Conservation (phyloP, 2,797 vertebrate species). For the Rhinophrynus dorsalis region DNA sequence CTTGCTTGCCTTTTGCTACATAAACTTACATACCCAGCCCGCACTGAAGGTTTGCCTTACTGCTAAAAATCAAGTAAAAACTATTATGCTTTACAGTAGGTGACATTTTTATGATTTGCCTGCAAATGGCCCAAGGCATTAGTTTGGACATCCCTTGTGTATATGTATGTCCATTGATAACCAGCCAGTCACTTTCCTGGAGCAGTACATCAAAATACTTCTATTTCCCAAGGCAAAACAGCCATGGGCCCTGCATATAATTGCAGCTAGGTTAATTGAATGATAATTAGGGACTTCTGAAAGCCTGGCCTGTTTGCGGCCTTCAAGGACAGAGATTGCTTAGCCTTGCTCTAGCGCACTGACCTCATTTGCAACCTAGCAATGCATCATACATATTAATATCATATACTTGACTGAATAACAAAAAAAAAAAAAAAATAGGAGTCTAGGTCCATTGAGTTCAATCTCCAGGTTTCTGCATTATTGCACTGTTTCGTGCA, state of each 20-base stretch:
- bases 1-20: no score
- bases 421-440: slow-evolving; percentile 9
- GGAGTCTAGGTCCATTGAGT: slow-evolving; percentile 19
- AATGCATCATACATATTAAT: slow-evolving; percentile 47
- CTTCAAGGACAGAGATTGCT: slow-evolving; percentile 25
- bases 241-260: neutral
- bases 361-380: slow-evolving; percentile 44
- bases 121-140: no score
- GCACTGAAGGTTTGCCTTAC: no score
- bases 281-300: slow-evolving; percentile 33
- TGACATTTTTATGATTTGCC: no score
- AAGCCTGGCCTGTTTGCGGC: slow-evolving; percentile 29
- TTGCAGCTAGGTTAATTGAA: slow-evolving; percentile 36
- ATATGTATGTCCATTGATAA: no score
- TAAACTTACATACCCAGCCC: no score
- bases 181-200: no score
- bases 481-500: slow-evolving; percentile 1
- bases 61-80: no score
- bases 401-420: slow-evolving; percentile 29
- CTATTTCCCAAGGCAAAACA: slow-evolving; percentile 1
- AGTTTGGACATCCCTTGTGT: no score
- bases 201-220: neutral
- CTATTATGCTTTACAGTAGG: no score
- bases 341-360: slow-evolving; percentile 30
- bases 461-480: slow-evolving; percentile 12